phyloP scores from a whole-genome alignment of 2,888 invertebrate genomes.

The Mechanitis messenoides region DNA sequence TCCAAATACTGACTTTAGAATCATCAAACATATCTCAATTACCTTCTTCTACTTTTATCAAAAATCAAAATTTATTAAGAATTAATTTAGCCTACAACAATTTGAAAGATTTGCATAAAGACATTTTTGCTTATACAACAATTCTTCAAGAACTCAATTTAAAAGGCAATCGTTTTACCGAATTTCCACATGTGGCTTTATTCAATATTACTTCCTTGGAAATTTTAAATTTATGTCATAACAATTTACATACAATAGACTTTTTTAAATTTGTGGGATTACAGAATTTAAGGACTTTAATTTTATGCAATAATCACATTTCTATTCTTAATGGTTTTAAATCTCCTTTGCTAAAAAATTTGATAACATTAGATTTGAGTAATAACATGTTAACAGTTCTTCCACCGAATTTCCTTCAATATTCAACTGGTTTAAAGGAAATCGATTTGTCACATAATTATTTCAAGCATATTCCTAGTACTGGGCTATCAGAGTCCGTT shows the following conservation, averaged over 20 bases:
- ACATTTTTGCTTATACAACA: constrained; percentile 84
- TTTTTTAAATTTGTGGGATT: constrained; percentile 86
- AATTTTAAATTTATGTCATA: constrained; percentile 81
- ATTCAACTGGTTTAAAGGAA: constrained; percentile 82
- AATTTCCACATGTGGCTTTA: constrained; percentile 87
- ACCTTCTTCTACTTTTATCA: constrained; percentile 82
- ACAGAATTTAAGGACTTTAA: constrained; percentile 83
- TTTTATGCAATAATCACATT: constrained; percentile 85
- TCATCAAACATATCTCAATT: constrained; percentile 81
- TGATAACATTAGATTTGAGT: constrained; percentile 85
- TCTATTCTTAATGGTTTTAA: constrained; percentile 86
- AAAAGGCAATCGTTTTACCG: constrained; percentile 82
- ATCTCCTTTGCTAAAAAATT: constrained; percentile 83
- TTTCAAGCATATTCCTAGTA: constrained; percentile 86
- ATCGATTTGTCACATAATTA: constrained; percentile 87
- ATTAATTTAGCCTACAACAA: constrained; percentile 85
- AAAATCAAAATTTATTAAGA: constrained; percentile 85
- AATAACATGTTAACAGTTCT: constrained; percentile 84
- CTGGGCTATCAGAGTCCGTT: constrained; percentile 84
- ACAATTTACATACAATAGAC: constrained; percentile 82
- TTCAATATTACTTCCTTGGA: constrained; percentile 86
- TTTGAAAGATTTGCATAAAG: constrained; percentile 80
- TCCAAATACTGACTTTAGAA: constrained; percentile 84
- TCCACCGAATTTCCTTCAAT: constrained; percentile 87
- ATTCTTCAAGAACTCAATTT: constrained; percentile 86